A percentile compares a stretch with the other conserved stretches of the same genome.
These are phyloP conservation scores for Cheilosia variabilis DNA, from an alignment of 2,888 invertebrate genomes.

Conservation along the genomic window DNA sequence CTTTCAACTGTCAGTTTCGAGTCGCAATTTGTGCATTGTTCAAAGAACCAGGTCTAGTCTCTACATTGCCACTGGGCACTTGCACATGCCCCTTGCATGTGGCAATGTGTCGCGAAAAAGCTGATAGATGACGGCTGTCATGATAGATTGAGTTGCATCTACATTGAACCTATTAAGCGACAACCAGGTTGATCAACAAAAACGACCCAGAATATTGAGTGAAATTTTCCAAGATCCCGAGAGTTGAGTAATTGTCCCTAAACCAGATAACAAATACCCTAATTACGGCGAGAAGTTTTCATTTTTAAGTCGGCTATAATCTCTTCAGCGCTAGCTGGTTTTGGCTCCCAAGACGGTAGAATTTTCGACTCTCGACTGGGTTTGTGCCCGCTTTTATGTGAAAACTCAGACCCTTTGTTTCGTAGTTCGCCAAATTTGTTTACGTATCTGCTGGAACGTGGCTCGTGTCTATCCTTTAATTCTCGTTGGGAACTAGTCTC, in stretches of 20 bases:
- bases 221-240: background rate
- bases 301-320: conserved; percentile 50
- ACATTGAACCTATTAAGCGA: too few species aligned
- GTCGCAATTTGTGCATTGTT: too few species aligned
- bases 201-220: background rate
- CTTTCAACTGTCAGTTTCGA: too few species aligned
- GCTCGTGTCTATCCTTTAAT: conserved; percentile 16
- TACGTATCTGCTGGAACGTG: conserved; percentile 15
- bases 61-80: too few species aligned
- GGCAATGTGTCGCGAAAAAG: too few species aligned
- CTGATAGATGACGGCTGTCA: too few species aligned
- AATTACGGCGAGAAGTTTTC: conserved; percentile 3
- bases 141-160: too few species aligned
- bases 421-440: conserved; percentile 53
- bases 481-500: conserved; percentile 21
- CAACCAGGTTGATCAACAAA: too few species aligned
- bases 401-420: background rate
- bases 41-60: too few species aligned
- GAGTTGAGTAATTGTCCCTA: background rate
- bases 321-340: conserved; percentile 35
- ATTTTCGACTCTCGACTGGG: conserved; percentile 11
- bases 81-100: too few species aligned
- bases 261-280: background rate
- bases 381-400: background rate
- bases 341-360: conserved; percentile 42